Evolutionary conservation across 2,113 vertebrate genomes (phyloP).

Genomic region (Platysteira castanea): DNA sequence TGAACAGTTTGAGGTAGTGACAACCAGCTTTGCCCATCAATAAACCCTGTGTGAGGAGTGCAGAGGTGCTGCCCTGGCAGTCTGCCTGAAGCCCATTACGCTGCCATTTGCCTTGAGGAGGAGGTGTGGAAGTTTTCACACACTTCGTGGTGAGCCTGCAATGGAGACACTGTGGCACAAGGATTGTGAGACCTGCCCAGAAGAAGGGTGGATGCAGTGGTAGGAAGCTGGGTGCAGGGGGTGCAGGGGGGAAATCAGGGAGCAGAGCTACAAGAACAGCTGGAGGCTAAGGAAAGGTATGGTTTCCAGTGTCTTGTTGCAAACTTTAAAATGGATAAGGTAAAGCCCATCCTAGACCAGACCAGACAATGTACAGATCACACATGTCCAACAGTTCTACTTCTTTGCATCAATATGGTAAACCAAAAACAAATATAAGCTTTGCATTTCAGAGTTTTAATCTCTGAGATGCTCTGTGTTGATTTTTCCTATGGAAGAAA

Average conservation of each 20-base stretch:
- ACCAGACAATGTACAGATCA: neutral
- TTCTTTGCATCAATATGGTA: neutral
- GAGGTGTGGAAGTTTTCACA: neutral
- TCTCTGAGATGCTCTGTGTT: neutral
- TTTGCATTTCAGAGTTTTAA: neutral
- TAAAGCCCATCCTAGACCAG: neutral
- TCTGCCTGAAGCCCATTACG: neutral
- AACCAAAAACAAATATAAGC: neutral
- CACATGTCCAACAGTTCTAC: neutral
- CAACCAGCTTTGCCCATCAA: neutral
- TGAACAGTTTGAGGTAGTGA: neutral
- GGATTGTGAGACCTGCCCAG: neutral
- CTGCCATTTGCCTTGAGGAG: neutral
- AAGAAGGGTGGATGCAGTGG: neutral
- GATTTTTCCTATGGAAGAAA: neutral
- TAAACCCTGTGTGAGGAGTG: neutral
- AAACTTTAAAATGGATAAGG: neutral
- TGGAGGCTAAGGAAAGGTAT: neutral
- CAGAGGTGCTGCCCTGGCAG: neutral
- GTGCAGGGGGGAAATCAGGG: fast-evolving
- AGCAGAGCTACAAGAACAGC: neutral
- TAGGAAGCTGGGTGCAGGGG: neutral
- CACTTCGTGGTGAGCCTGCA: neutral
- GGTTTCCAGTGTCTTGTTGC: neutral
- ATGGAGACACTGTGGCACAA: neutral